Conservation (phyloP, 2,888 invertebrate species). For the Linnaemya tessellans region DNA sequence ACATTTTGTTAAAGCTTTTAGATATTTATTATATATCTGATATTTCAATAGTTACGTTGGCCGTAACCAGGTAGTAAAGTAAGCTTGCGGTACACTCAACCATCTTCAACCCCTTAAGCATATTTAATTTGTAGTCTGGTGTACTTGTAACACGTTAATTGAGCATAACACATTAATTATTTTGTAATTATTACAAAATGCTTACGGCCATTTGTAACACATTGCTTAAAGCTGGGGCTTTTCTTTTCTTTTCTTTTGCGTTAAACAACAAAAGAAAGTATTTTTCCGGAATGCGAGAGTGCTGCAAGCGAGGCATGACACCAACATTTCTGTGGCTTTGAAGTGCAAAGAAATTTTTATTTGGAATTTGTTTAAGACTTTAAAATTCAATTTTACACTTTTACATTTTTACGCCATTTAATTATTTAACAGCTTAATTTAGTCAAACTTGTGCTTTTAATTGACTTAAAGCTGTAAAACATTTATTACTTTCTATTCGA, state of each 20-base stretch:
- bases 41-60: slow-evolving; percentile 34
- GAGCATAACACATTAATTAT: slow-evolving; percentile 57
- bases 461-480: not conserved
- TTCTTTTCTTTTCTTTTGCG: not conserved
- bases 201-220: slow-evolving; percentile 50
- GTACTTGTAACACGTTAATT: slow-evolving; percentile 39
- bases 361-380: not conserved
- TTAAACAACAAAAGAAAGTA: slow-evolving; percentile 48
- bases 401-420: not conserved
- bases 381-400: not conserved
- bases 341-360: not conserved
- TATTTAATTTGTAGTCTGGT: not conserved
- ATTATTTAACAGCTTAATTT: not conserved
- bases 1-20: slow-evolving; percentile 33
- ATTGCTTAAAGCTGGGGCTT: not conserved
- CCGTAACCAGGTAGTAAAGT: slow-evolving; percentile 6
- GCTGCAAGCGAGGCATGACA: not conserved
- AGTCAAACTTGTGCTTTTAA: not conserved
- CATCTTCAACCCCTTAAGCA: slow-evolving; percentile 3
- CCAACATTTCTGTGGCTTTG: not conserved
- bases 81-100: not conserved
- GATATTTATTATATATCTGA: slow-evolving; percentile 53
- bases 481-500: too few species aligned
- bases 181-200: slow-evolving; percentile 61
- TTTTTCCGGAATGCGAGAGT: not conserved